These are phyloP conservation scores for Protobothrops flavoviridis DNA, from an alignment of 2,113 vertebrate genomes.

Conservation along the genomic window DNA sequence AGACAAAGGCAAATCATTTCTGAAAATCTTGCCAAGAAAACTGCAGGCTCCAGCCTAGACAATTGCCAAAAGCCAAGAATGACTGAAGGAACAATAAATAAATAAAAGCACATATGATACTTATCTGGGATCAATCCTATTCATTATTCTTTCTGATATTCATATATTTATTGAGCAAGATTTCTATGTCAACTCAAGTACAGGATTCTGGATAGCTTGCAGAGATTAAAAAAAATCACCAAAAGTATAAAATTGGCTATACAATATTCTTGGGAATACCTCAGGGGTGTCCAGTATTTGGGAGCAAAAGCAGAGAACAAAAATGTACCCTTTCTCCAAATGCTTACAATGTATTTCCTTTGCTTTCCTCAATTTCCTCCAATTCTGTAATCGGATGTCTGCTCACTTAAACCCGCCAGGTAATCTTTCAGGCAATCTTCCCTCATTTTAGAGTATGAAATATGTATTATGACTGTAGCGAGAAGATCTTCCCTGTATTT, in stretches of 20 bases:
- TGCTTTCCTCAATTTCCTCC: not conserved
- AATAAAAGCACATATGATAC: not conserved
- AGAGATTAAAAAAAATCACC: not conserved
- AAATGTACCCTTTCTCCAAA: not conserved
- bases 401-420: not conserved
- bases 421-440: not conserved
- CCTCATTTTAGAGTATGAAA: not conserved
- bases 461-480: not conserved
- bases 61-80: not conserved
- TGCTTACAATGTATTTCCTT: not conserved
- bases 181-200: not conserved
- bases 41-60: not conserved
- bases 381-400: not conserved
- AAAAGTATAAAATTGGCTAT: not conserved
- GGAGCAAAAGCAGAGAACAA: not conserved
- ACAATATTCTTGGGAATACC: not conserved
- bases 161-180: not conserved
- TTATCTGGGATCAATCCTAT: not conserved
- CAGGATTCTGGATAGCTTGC: not conserved
- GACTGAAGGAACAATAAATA: not conserved
- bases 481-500: not conserved
- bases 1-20: not conserved
- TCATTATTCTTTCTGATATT: not conserved
- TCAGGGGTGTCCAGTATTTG: not conserved
- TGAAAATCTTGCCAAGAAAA: not conserved